Evolutionary conservation across 2,888 invertebrate genomes (phyloP).

Genomic region (Rhagium mordax): DNA sequence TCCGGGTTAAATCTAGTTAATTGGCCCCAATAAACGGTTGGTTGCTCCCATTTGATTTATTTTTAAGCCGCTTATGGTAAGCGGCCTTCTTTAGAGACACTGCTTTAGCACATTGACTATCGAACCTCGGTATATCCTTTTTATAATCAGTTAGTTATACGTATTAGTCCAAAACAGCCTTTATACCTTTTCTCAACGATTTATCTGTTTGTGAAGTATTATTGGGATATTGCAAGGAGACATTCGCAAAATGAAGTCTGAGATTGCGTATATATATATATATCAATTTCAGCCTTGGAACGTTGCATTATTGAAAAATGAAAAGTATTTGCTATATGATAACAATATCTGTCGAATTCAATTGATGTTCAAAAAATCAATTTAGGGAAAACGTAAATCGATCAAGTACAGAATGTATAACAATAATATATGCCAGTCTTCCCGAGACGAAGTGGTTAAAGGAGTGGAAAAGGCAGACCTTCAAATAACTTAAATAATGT

Average conservation of each 20-base stretch:
- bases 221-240: background rate
- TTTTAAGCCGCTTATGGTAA: too few relatives aligned
- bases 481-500: conserved; percentile 12
- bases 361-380: background rate
- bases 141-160: too few relatives aligned
- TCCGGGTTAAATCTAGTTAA: too few relatives aligned
- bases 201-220: background rate
- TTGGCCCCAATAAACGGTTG: too few relatives aligned
- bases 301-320: background rate
- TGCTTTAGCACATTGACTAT: too few relatives aligned
- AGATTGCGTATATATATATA: background rate
- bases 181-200: too few relatives aligned
- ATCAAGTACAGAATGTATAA: conserved; percentile 6
- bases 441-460: background rate
- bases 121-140: too few relatives aligned
- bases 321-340: background rate
- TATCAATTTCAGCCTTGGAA: background rate
- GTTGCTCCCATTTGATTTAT: too few relatives aligned
- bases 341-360: background rate
- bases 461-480: background rate
- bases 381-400: background rate
- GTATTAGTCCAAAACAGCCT: too few relatives aligned
- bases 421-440: background rate
- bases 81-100: too few relatives aligned
- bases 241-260: background rate